phyloP scores from a whole-genome alignment of 1,140 invertebrate species.

The Paraescarpia echinospica region DNA sequence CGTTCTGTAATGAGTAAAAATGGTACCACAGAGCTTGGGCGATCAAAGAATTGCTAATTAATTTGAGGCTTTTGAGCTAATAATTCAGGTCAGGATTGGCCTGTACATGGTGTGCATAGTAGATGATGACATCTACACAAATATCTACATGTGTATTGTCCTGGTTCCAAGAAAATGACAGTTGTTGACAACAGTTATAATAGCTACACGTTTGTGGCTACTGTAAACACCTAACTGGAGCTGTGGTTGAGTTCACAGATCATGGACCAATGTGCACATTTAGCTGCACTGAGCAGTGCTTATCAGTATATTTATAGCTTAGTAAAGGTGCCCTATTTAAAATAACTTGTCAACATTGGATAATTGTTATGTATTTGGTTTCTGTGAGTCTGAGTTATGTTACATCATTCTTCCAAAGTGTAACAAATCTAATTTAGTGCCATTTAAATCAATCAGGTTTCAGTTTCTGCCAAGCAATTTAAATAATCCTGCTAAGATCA shows the following conservation, averaged over 20 bases:
- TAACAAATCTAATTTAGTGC: not conserved
- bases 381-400: not conserved
- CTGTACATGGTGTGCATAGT: no score
- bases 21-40: no score
- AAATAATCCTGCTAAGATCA: no score
- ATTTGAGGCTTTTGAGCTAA: no score
- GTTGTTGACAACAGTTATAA: no score
- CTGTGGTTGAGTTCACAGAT: conserved; percentile 10
- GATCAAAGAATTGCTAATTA: no score
- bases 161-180: not conserved
- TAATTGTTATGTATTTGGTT: not conserved
- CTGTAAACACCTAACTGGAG: conserved; percentile 19
- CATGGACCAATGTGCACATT: conserved; percentile 18
- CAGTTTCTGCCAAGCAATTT: not conserved
- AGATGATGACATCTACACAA: no score
- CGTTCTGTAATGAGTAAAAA: no score
- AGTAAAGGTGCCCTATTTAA: not conserved
- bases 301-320: conserved; percentile 14
- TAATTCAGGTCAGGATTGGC: no score
- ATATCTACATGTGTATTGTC: not conserved
- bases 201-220: not conserved
- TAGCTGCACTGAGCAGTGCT: conserved; percentile 13
- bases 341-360: not conserved
- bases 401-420: not conserved
- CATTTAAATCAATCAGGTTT: not conserved